phyloP scores from a whole-genome alignment of 1,140 invertebrate genomes.

The Thaumatotibia leucotreta region DNA sequence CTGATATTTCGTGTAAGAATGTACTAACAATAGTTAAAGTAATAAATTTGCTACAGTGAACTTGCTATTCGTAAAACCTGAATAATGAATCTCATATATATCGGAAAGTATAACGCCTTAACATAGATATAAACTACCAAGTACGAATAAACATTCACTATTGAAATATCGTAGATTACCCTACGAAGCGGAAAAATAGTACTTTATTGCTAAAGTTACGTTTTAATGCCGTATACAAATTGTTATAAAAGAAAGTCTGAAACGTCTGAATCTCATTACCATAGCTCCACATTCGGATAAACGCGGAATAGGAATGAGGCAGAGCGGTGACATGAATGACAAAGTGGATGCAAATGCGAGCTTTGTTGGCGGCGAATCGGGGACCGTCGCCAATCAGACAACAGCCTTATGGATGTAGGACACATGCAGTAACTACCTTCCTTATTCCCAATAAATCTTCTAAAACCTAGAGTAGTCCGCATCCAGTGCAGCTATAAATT shows the following conservation, averaged over 20 bases:
- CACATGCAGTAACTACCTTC: background rate
- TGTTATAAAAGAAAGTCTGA: constrained; percentile 47
- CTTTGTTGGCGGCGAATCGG: constrained; percentile 41
- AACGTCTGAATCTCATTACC: constrained; percentile 51
- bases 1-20: background rate
- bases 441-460: too few species aligned
- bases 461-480: too few species aligned
- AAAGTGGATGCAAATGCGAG: constrained; percentile 68
- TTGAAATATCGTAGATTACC: background rate
- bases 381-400: constrained; percentile 46
- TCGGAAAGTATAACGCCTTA: background rate
- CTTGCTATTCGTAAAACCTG: background rate
- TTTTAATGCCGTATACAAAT: constrained; percentile 6
- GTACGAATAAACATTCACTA: background rate
- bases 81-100: background rate
- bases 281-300: constrained; percentile 44
- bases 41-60: background rate
- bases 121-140: too few species aligned
- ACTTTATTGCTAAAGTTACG: background rate
- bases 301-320: constrained; percentile 60
- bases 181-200: constrained; percentile 1
- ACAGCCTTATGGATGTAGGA: background rate
- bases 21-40: too few species aligned
- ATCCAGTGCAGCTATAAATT: too few species aligned
- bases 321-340: constrained; percentile 56